Evolutionary conservation across 2,113 vertebrate species (phyloP), one percentile per base, ranked within the genome.

Genomic region (Neodontobutis hainanensis): DNA sequence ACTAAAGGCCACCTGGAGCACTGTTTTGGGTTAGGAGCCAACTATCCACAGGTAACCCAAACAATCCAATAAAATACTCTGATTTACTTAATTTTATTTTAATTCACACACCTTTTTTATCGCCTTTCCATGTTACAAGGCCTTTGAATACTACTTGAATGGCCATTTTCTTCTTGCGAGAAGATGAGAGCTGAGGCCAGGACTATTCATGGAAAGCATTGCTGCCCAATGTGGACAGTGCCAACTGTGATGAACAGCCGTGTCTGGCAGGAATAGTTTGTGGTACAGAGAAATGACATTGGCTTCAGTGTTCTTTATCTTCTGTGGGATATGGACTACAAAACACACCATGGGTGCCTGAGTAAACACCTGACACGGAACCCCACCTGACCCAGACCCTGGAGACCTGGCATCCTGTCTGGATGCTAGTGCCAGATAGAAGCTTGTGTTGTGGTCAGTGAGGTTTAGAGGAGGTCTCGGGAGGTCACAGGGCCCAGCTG

Each of bases 241-340:
- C 34, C 52, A 55, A 12, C 34, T 36, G 52, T 12, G 7, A n/a
- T n/a, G 34, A 55, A 8, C 52, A 35, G 5, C 35, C 11, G 52
- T 12, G 52, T n/a, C 34, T 36, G 12, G 4, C 12, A 32, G 36
- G 52, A 55, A 55, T 8, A n/a, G 52, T 55, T 12, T 55, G 14
- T 55, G 44, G 44, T 46, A 12, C 10, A 36, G 34, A 55, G 52
- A 55, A 55, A 55, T 55, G 32, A 55, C 52, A 55, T 55, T 14
- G 35, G 34, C 52, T 35, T 36, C 12, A 8, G 52, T 14, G 52
- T 55, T 8, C 38, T 40, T 40, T 35, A 55, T 55, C 12, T 11
- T 55, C 52, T 55, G 14, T 36, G 34, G 52, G 52, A 55, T 36
- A 32, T 36, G 52, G 34, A 32, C 52, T 55, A 36, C 38, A 40